Base-by-base conservation (phyloP, 2,113 vertebrate species). In the Poeciliopsis retropinna region DNA sequence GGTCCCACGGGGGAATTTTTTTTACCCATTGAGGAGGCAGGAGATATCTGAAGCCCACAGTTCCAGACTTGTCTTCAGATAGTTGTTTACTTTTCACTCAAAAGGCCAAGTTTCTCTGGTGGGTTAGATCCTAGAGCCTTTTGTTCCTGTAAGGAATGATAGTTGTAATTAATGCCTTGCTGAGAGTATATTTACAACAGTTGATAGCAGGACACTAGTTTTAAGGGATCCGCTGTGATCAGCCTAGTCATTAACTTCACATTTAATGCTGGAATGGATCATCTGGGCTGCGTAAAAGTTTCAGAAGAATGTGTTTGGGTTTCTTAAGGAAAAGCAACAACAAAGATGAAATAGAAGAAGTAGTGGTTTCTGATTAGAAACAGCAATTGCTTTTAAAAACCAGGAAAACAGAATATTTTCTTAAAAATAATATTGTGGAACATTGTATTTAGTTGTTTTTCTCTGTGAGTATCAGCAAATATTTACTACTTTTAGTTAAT, bases 211-310 rank as follows among this genome's bases (percentile, higher is more conserved):
- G n/a, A 61, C 27, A 10, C 15, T 39, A 28, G 13, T 60, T 72
- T 31, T 17, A 32, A 34, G 76, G 44, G 32, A 70, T 39, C 57
- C 64, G 57, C 67, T 31, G 47, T 34, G 13, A 31, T 78, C 27
- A 28, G 15, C 19, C 5, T 15, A 15, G 13, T 15, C 39, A 41
- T 41, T 41, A 13, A 41, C 39, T 41, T 14, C 39, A 41, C 14
- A 15, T 41, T 41, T 13, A 14, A 41, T 41, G 39, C 14, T 14
- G 14, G 13, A 41, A 41, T 14, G 7, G 19, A 54, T 54, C 7
- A 54, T 22, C 47, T 51, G 47, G 2, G 19, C 19, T 25, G 6
- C 25, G 22, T 8, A 25, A 25, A 19, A 22, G 47, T 54, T 54
- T 54, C 19, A 54, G 47, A 54, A 54, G 15, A 17, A 54, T 54